A percentile compares a stretch with the other conserved stretches of the same genome.
These are phyloP conservation scores for Itoplectis maculator DNA, from an alignment of 2,888 invertebrate genomes.

Conservation along the genomic window DNA sequence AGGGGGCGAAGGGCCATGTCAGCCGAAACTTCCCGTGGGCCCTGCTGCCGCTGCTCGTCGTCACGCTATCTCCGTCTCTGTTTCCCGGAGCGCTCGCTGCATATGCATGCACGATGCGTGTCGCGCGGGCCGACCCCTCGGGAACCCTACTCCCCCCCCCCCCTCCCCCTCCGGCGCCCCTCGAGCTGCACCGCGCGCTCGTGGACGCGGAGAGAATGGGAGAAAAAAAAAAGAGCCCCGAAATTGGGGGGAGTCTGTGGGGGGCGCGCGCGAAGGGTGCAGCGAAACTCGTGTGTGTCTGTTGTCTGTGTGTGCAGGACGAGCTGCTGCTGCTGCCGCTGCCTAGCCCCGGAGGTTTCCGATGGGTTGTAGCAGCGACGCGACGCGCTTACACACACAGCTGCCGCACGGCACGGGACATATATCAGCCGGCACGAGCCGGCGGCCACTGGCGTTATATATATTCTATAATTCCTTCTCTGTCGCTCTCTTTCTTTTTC, in stretches of 20 bases:
- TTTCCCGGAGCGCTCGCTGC: constrained; percentile 27
- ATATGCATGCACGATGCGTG: constrained; percentile 30
- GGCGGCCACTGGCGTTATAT: constrained; percentile 73
- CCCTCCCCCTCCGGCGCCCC: background rate
- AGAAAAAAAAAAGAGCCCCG: constrained; percentile 48
- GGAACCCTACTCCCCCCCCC: background rate
- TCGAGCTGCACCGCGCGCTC: background rate
- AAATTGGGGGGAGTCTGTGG: constrained; percentile 61
- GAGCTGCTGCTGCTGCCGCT: too few relatives aligned
- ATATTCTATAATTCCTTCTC: constrained; percentile 51
- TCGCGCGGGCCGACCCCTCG: constrained; percentile 1
- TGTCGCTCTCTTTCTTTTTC: constrained; percentile 44
- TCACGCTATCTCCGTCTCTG: constrained; percentile 48
- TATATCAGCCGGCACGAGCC: constrained; percentile 79
- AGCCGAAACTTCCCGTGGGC: constrained; percentile 51
- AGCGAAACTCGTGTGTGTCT: constrained; percentile 62
- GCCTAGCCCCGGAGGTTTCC: too few relatives aligned
- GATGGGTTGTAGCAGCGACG: too few relatives aligned
- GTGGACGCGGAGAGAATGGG: constrained; percentile 17
- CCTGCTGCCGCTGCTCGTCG: constrained; percentile 2
- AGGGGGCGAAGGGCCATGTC: constrained; percentile 30
- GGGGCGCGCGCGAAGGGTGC: constrained; percentile 55
- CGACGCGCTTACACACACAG: constrained; percentile 73
- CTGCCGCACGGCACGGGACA: constrained; percentile 68
- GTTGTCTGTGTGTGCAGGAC: background rate